phyloP scores from a whole-genome alignment of 2,888 invertebrate species.

The Eristalis arbustorum region DNA sequence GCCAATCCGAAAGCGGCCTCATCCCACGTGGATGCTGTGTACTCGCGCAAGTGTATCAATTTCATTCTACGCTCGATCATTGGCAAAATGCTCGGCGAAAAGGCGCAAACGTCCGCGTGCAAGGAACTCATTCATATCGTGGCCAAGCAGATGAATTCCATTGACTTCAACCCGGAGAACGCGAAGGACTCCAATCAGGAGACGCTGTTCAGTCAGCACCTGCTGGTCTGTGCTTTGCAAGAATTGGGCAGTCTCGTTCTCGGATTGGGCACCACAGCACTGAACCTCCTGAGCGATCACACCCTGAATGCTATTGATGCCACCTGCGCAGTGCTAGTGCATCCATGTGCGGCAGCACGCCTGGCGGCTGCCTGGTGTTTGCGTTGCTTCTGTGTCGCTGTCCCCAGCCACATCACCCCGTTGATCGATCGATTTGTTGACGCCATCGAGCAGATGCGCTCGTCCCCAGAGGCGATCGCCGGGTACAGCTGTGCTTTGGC shows the following conservation, averaged over 20 bases:
- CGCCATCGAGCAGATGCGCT: conserved; percentile 92
- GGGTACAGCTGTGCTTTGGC: conserved; percentile 97
- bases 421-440: conserved; percentile 94
- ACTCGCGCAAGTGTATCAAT: conserved; percentile 97
- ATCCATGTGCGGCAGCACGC: conserved; percentile 96
- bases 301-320: conserved; percentile 86
- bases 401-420: conserved; percentile 96
- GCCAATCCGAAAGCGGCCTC: conserved; percentile 97
- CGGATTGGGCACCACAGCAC: conserved; percentile 96
- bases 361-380: conserved; percentile 97
- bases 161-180: conserved; percentile 95
- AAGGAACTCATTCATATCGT: conserved; percentile 96
- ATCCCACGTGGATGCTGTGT: conserved; percentile 98
- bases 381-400: conserved; percentile 92
- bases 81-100: conserved; percentile 97
- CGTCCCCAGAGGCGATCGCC: conserved; percentile 92
- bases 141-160: conserved; percentile 96
- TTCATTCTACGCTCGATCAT: conserved; percentile 95
- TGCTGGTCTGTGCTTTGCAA: conserved; percentile 94
- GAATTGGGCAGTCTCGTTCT: conserved; percentile 95
- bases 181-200: conserved; percentile 95
- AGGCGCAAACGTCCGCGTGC: conserved; percentile 96
- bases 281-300: conserved; percentile 93
- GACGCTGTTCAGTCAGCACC: conserved; percentile 93
- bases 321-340: conserved; percentile 88